A percentile compares a stretch with the other conserved stretches of the same genome.
Conservation (phyloP, 2,888 invertebrate genomes). For the Arctia plantaginis region DNA sequence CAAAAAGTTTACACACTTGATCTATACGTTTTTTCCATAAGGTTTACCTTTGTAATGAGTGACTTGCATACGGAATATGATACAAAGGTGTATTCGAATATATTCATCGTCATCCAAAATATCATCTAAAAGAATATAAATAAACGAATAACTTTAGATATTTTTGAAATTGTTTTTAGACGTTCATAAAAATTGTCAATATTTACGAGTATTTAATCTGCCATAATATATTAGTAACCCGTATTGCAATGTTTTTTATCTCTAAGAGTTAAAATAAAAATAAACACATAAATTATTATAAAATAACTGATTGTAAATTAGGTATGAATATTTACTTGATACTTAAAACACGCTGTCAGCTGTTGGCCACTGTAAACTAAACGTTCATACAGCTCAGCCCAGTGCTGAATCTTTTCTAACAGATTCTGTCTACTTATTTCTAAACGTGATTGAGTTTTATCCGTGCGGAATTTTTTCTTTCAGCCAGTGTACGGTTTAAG, state of each 20-base stretch:
- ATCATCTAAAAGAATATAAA: not conserved
- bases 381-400: not conserved
- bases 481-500: not conserved
- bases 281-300: too few relatives aligned
- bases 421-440: not conserved
- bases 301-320: too few relatives aligned
- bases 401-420: constrained; percentile 1
- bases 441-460: not conserved
- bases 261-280: too few relatives aligned
- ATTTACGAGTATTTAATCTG: too few relatives aligned
- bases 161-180: too few relatives aligned
- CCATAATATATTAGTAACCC: too few relatives aligned
- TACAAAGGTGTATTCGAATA: not conserved
- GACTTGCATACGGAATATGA: not conserved
- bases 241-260: too few relatives aligned
- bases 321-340: constrained; percentile 6
- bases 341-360: constrained; percentile 11
- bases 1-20: not conserved
- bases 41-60: not conserved
- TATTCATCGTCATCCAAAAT: not conserved
- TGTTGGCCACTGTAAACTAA: constrained; percentile 4
- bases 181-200: too few relatives aligned
- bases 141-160: not conserved
- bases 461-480: not conserved
- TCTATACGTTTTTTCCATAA: too few relatives aligned